Evolutionary conservation across 2,113 vertebrate species (phyloP).

Genomic region (Myotis yumanensis): DNA sequence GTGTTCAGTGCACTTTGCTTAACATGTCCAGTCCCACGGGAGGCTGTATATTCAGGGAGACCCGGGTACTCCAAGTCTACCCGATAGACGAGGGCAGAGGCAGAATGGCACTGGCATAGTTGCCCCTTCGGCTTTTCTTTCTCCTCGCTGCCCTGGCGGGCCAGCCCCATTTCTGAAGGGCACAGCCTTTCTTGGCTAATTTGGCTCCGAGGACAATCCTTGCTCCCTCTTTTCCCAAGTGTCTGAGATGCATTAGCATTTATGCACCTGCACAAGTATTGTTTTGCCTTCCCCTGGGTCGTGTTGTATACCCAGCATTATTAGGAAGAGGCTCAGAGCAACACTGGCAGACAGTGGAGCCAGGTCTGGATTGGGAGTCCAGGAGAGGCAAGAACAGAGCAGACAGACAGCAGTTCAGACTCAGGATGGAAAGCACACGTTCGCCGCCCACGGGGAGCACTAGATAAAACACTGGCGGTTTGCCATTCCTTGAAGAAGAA

Average conservation of each 20-base stretch:
- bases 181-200: background rate
- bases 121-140: background rate
- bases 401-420: background rate
- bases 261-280: background rate
- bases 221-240: background rate
- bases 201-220: background rate
- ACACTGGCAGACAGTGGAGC: background rate
- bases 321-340: background rate
- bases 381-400: background rate
- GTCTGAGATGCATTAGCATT: background rate
- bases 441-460: background rate
- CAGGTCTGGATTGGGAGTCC: background rate
- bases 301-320: background rate
- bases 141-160: background rate
- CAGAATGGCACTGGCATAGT: background rate
- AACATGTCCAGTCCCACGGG: background rate
- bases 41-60: background rate
- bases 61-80: background rate
- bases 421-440: background rate
- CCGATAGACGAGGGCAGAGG: background rate
- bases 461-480: background rate
- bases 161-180: background rate
- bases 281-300: background rate
- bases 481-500: slow-evolving; percentile 37
- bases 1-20: background rate